Percentiles rank a stretch among this genome's conserved stretches.
These are phyloP conservation scores for Gadopsis bispinosus DNA, from an alignment of 2,797 vertebrate genomes.

Conservation along the genomic window DNA sequence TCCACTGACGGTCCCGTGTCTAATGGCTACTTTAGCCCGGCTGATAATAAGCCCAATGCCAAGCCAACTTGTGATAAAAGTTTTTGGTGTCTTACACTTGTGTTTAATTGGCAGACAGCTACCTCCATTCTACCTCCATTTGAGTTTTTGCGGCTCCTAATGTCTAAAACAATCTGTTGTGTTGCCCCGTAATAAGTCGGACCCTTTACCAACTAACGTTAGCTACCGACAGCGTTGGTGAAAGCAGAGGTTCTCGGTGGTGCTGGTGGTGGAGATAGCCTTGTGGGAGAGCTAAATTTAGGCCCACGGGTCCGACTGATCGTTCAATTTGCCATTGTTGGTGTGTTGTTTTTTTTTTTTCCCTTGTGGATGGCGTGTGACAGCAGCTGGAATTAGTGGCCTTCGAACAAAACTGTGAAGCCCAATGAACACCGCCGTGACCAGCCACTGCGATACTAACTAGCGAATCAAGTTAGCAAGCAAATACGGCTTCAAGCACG, in stretches of 20 bases:
- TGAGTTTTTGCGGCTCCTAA: slow-evolving; percentile 34
- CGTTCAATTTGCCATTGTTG: slow-evolving; percentile 71
- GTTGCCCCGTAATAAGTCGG: slow-evolving; percentile 70
- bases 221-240: slow-evolving; percentile 29
- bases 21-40: slow-evolving; percentile 60
- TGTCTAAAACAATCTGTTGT: slow-evolving; percentile 52
- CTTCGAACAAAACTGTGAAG: slow-evolving; percentile 55
- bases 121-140: background rate
- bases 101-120: slow-evolving; percentile 5
- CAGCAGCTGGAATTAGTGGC: slow-evolving; percentile 73
- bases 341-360: slow-evolving; percentile 28
- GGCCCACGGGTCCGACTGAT: slow-evolving; percentile 67
- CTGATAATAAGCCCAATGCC: slow-evolving; percentile 38
- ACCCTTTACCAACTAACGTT: slow-evolving; percentile 42
- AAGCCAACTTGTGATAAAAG: slow-evolving; percentile 71
- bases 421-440: slow-evolving; percentile 63
- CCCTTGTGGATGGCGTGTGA: slow-evolving; percentile 62
- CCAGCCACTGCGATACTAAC: slow-evolving; percentile 44
- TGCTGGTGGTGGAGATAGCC: slow-evolving; percentile 32
- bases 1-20: slow-evolving; percentile 68
- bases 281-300: slow-evolving; percentile 52
- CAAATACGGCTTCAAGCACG: slow-evolving; percentile 18
- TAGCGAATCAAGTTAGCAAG: slow-evolving; percentile 34
- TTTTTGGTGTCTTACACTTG: slow-evolving; percentile 37
- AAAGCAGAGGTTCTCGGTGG: slow-evolving; percentile 43